Percentiles rank a stretch among this genome's conserved stretches.
phyloP scores from a whole-genome alignment of 2,113 vertebrate genomes.

The Orientallactaga bullata region DNA sequence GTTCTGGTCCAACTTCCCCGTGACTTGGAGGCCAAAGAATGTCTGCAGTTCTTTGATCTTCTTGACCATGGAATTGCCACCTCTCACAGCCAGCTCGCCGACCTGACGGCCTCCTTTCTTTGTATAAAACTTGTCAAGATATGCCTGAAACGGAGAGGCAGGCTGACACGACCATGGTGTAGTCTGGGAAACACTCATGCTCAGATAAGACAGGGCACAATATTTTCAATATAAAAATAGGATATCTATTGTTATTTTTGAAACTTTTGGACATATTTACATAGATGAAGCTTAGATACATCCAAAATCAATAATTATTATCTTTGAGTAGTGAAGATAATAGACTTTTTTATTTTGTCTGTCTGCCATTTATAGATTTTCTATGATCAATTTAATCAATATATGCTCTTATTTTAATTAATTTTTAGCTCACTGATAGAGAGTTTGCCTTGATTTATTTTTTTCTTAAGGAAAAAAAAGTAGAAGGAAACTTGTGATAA shows the following conservation, averaged over 20 bases:
- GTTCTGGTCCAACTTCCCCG: constrained; percentile 83
- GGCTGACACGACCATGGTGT: not conserved
- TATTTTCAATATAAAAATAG: not conserved
- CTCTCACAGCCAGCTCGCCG: constrained; percentile 61
- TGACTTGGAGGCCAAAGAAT: constrained; percentile 88
- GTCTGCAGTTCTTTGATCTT: constrained; percentile 86
- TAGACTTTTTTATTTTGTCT: not conserved
- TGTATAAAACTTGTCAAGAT: constrained; percentile 74
- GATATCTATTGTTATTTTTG: not conserved
- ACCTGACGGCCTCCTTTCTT: constrained; percentile 60
- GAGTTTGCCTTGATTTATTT: not conserved
- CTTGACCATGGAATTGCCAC: constrained; percentile 35
- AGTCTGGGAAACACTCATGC: not conserved
- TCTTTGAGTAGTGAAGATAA: not conserved
- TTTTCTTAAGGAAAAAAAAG: not conserved
- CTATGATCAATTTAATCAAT: not conserved
- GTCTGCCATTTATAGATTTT: not conserved
- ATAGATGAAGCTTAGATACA: not conserved
- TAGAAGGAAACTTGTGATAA: not conserved
- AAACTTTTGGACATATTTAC: not conserved
- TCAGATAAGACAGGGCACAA: not conserved
- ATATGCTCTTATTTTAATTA: not conserved
- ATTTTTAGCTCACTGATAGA: too few relatives aligned
- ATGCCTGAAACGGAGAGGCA: constrained; percentile 69
- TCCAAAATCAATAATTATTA: not conserved